phyloP scores from a whole-genome alignment of 2,797 vertebrate species.

The Tokudaia muenninki region DNA sequence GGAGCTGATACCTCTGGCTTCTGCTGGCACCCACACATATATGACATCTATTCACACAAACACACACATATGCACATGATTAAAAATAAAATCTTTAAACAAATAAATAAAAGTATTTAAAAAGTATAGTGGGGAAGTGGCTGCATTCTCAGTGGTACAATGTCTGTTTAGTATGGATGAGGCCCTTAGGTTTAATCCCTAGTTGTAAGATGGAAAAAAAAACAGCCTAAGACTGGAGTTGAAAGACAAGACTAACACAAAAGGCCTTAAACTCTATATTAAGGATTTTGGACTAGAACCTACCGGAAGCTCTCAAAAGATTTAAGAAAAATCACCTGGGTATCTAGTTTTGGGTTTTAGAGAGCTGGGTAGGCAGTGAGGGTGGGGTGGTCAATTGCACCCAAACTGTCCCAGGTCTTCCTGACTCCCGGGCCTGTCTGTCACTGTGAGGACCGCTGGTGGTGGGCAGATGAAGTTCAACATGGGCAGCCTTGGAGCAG shows the following conservation, averaged over 20 bases:
- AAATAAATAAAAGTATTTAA: not conserved
- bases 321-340: conserved; percentile 29
- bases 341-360: not conserved
- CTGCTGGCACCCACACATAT: not conserved
- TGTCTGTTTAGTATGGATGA: not conserved
- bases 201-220: not conserved
- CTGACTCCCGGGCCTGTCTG: too few relatives aligned
- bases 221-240: not conserved
- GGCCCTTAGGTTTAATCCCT: not conserved
- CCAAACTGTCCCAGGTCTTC: not conserved
- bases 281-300: conserved; percentile 7
- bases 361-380: conserved; percentile 15
- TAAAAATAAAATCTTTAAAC: not conserved
- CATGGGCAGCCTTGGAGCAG: not conserved
- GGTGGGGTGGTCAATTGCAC: not conserved
- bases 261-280: not conserved
- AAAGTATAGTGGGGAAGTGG: not conserved
- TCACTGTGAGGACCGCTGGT: too few relatives aligned
- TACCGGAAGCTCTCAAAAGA: conserved; percentile 20
- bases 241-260: not conserved
- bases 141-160: not conserved
- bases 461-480: not conserved
- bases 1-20: not conserved
- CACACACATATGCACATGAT: not conserved
- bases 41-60: too few relatives aligned